These are phyloP conservation scores for Iguana delicatissima DNA, from an alignment of 2,797 vertebrate species.

Conservation along the genomic window DNA sequence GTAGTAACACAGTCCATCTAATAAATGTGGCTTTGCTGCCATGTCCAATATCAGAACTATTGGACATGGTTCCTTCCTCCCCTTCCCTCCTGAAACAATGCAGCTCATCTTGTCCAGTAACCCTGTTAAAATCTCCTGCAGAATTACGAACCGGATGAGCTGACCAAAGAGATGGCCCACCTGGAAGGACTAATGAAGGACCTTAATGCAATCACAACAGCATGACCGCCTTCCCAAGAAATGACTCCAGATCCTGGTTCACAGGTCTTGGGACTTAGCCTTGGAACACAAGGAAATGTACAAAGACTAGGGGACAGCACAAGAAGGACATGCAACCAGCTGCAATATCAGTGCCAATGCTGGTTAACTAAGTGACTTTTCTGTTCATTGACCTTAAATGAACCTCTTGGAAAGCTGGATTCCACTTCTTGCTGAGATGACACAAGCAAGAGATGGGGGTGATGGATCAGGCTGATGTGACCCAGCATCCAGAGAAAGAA, in stretches of 20 bases:
- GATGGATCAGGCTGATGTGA: conserved; percentile 61
- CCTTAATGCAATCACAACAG: conserved; percentile 98
- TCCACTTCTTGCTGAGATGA: conserved; percentile 58
- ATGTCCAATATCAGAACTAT: conserved; percentile 55
- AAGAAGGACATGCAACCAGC: conserved; percentile 47
- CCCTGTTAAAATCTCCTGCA: conserved; percentile 83
- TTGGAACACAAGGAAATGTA: conserved; percentile 80
- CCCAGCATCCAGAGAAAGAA: conserved; percentile 61
- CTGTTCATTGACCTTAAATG: conserved; percentile 55
- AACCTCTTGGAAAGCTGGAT: conserved; percentile 43
- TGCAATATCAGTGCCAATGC: neutral
- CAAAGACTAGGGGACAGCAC: conserved; percentile 74
- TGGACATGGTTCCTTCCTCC: conserved; percentile 49
- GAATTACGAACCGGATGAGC: conserved; percentile 97
- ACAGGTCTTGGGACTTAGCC: conserved; percentile 75
- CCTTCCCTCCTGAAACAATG: conserved; percentile 55
- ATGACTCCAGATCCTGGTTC: conserved; percentile 59
- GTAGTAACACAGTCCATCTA: accelerated
- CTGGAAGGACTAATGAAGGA: conserved; percentile 99
- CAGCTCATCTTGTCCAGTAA: conserved; percentile 77
- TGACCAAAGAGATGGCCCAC: conserved; percentile 99
- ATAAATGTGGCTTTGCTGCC: neutral
- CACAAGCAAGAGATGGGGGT: conserved; percentile 56
- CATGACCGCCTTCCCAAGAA: conserved; percentile 80
- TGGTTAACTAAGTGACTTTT: conserved; percentile 52